phyloP scores from a whole-genome alignment of 1,140 invertebrate genomes.

The Paraescarpia echinospica region DNA sequence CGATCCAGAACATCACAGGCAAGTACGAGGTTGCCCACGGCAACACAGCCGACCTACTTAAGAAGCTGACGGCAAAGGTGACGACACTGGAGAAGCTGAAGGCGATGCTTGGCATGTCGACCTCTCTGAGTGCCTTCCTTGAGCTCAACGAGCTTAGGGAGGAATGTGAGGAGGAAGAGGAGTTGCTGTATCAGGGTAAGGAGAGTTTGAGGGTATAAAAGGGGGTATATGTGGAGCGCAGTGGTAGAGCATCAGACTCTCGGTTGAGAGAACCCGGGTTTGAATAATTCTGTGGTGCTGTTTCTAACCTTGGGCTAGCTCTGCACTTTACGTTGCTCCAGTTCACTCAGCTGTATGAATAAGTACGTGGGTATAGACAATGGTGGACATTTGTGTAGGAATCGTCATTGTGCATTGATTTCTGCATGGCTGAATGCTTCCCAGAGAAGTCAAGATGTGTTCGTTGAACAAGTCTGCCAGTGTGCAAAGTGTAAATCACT shows the following conservation, averaged over 20 bases:
- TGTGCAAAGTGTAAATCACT: too few species aligned
- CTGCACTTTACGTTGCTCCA: background rate
- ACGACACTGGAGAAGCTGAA: conserved; percentile 56
- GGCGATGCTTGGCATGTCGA: conserved; percentile 50
- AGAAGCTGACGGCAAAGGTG: conserved; percentile 51
- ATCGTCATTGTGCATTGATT: too few species aligned
- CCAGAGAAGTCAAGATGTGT: too few species aligned
- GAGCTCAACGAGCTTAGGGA: conserved; percentile 53
- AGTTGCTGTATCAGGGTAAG: conserved; percentile 52
- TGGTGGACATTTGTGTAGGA: too few species aligned
- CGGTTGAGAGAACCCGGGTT: background rate
- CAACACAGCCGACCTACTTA: conserved; percentile 47
- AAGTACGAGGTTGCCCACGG: conserved; percentile 52
- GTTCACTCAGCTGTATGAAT: too few species aligned
- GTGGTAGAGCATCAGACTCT: background rate
- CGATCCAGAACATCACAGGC: conserved; percentile 48
- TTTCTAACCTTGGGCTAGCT: background rate
- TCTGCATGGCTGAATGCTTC: too few species aligned
- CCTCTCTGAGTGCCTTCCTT: conserved; percentile 53
- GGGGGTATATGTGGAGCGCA: background rate
- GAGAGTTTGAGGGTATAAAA: background rate
- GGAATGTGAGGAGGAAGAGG: conserved; percentile 53
- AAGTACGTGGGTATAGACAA: too few species aligned
- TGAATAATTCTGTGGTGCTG: background rate
- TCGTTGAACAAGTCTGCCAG: too few species aligned